Evolutionary conservation across 2,113 vertebrate genomes (phyloP).

Genomic region (Eublepharis macularius): DNA sequence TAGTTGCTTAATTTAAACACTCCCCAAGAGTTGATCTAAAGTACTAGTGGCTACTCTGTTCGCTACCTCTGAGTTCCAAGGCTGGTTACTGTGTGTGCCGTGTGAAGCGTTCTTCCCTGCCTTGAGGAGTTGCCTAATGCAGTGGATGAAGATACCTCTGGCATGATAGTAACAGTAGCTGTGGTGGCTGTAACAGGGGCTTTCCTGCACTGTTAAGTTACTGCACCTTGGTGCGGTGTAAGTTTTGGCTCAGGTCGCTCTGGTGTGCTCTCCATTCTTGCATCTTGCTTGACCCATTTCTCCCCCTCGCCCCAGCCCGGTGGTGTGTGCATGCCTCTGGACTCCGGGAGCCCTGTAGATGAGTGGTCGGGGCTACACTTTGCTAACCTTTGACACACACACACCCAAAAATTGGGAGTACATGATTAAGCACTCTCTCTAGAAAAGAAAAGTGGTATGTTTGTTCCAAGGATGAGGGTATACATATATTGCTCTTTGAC

Average conservation of each 20-base stretch:
- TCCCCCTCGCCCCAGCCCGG: no score
- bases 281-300: slow-evolving; percentile 1
- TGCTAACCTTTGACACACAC: neutral
- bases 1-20: neutral
- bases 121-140: neutral
- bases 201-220: neutral
- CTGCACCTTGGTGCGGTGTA: neutral
- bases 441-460: neutral
- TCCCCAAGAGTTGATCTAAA: neutral
- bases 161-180: neutral
- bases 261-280: neutral
- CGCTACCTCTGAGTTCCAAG: neutral
- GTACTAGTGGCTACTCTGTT: neutral
- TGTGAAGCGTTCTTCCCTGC: neutral
- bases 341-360: neutral
- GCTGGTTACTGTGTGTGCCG: neutral
- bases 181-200: neutral
- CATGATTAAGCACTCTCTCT: neutral
- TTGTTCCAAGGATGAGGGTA: neutral
- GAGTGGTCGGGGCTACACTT: neutral
- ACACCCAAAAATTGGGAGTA: no score
- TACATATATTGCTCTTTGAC: neutral
- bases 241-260: neutral
- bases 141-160: neutral
- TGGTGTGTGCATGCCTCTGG: neutral